A percentile compares a stretch with the other conserved stretches of the same genome.
phyloP scores from a whole-genome alignment of 30 jellyfish, hydroid and myxozoan genomes.

The Clytia hemisphaerica region DNA sequence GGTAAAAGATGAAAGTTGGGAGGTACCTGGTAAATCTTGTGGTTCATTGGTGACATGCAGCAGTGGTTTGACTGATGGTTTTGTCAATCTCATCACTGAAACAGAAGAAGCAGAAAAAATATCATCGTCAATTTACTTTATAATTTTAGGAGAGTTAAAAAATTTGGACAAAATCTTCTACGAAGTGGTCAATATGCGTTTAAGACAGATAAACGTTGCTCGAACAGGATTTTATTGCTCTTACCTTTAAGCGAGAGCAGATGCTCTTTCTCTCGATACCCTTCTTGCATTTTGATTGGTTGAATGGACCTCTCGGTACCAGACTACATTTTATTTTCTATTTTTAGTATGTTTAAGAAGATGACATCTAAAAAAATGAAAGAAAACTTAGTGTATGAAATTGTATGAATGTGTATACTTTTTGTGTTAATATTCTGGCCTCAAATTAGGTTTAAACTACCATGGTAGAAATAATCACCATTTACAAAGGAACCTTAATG shows the following conservation, averaged over 20 bases:
- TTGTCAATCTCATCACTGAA: constrained; percentile 85
- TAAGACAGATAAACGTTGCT: background rate
- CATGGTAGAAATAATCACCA: too few species aligned
- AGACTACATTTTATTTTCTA: too few species aligned
- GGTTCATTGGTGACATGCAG: constrained; percentile 79
- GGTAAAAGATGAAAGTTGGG: background rate
- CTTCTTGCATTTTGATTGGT: constrained; percentile 27
- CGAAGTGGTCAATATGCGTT: background rate
- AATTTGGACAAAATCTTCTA: background rate
- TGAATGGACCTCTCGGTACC: too few species aligned
- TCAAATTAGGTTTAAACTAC: too few species aligned
- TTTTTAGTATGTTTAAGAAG: too few species aligned
- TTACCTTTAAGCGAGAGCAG: constrained; percentile 68
- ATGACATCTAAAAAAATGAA: too few species aligned
- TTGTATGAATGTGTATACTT: too few species aligned
- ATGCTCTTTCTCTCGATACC: constrained; percentile 55
- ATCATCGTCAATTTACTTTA: background rate
- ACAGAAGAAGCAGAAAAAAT: background rate
- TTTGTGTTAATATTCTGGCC: too few species aligned
- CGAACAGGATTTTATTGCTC: background rate
- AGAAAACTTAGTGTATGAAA: too few species aligned
- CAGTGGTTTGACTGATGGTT: constrained; percentile 76
- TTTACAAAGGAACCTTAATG: too few species aligned
- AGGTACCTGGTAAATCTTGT: constrained; percentile 75
- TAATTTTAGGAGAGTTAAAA: background rate